These are phyloP conservation scores for Eupelmus urozonus DNA, from an alignment of 2,888 invertebrate genomes.

Conservation along the genomic window DNA sequence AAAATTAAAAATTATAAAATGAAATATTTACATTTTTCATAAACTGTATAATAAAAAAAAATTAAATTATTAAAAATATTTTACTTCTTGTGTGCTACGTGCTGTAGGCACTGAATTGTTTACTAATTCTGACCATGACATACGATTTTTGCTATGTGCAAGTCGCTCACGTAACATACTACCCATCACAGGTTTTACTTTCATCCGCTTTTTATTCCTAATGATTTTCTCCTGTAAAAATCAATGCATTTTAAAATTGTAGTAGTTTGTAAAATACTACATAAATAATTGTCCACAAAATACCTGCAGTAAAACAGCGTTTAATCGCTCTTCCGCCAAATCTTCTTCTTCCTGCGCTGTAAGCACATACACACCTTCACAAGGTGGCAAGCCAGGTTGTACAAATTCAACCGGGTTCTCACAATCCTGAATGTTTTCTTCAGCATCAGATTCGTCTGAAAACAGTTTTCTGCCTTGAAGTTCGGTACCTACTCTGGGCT, in stretches of 20 bases:
- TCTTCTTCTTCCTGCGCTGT: slow-evolving; percentile 58
- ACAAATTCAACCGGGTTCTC: background rate
- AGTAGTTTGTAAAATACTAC: background rate
- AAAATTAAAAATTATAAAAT: slow-evolving; percentile 14
- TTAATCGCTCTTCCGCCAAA: slow-evolving; percentile 70
- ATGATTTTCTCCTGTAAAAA: slow-evolving; percentile 69
- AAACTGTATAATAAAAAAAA: slow-evolving; percentile 16
- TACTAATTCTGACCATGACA: slow-evolving; percentile 66
- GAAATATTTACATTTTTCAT: background rate
- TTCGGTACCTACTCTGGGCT: slow-evolving; percentile 65
- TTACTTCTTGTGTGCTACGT: slow-evolving; percentile 66
- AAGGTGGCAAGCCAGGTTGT: background rate
- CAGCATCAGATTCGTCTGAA: slow-evolving; percentile 59
- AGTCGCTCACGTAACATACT: slow-evolving; percentile 64
- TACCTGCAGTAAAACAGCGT: slow-evolving; percentile 68
- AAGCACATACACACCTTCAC: background rate
- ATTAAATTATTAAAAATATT: slow-evolving; percentile 10
- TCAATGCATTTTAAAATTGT: background rate
- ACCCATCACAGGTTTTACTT: slow-evolving; percentile 65
- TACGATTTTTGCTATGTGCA: slow-evolving; percentile 62
- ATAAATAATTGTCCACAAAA: slow-evolving; percentile 29
- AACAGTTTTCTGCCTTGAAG: slow-evolving; percentile 66
- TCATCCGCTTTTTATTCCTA: slow-evolving; percentile 65
- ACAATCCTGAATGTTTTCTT: slow-evolving; percentile 60
- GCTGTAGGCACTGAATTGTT: slow-evolving; percentile 62